phyloP scores from a whole-genome alignment of 2,113 vertebrate species.

The Tachysurus fulvidraco region DNA sequence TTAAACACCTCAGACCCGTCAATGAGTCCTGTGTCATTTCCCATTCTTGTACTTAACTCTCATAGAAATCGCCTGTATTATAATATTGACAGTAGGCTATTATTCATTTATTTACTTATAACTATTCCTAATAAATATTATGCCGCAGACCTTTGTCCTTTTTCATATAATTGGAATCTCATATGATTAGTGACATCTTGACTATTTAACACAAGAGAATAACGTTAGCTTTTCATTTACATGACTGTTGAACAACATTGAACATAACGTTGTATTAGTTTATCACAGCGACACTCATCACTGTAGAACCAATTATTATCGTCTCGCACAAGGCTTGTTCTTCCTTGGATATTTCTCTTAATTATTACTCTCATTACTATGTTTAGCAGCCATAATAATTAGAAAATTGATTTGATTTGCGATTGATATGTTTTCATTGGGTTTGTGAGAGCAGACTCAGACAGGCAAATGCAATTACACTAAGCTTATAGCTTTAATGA shows the following conservation, averaged over 20 bases:
- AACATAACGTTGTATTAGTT: constrained; percentile 11
- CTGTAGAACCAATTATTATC: constrained; percentile 28
- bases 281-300: not conserved
- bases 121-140: constrained; percentile 4
- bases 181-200: constrained; percentile 4
- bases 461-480: constrained; percentile 45
- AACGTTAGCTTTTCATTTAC: constrained; percentile 27
- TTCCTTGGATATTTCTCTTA: constrained; percentile 42
- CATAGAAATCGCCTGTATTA: not conserved
- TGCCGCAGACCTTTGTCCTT: not conserved
- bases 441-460: constrained; percentile 41
- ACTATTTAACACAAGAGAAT: constrained; percentile 17
- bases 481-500: constrained; percentile 35
- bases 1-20: not conserved
- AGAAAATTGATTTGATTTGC: constrained; percentile 46
- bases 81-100: not conserved
- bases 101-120: not conserved
- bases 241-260: constrained; percentile 16
- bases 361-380: constrained; percentile 48
- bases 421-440: constrained; percentile 48
- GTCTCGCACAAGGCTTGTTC: constrained; percentile 5
- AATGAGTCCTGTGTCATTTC: not conserved
- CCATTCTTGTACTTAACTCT: not conserved
- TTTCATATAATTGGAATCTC: not conserved
- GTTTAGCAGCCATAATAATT: constrained; percentile 47